Percentiles rank a stretch among this genome's conserved stretches.
These are phyloP conservation scores for Cryptus viduatorius DNA, from an alignment of 2,888 invertebrate genomes.

Conservation along the genomic window DNA sequence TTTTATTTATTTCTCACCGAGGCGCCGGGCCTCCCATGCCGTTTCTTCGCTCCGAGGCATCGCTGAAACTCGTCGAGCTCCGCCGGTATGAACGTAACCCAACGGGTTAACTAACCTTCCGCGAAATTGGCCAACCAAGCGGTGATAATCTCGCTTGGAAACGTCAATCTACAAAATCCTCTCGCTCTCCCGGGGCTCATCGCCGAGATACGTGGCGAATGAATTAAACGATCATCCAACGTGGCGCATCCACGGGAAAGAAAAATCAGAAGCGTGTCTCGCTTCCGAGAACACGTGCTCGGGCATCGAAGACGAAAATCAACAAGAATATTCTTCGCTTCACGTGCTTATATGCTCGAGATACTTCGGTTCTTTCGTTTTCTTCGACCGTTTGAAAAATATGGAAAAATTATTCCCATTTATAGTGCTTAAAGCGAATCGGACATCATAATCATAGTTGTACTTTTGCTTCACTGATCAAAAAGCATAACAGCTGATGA, in stretches of 20 bases:
- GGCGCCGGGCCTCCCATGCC: conserved; percentile 62
- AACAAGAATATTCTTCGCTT: background rate
- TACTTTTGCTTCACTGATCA: background rate
- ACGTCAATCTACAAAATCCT: conserved; percentile 67
- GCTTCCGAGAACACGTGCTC: conserved; percentile 12
- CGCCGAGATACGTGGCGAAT: conserved; percentile 16
- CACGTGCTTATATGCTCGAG: no score
- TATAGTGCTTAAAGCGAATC: background rate
- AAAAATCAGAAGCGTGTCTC: conserved; percentile 47
- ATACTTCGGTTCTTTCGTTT: no score
- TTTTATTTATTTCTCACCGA: conserved; percentile 39
- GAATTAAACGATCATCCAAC: conserved; percentile 23
- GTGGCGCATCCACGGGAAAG: conserved; percentile 7
- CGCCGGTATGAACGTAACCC: conserved; percentile 47
- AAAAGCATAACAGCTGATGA: background rate
- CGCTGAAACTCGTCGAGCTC: conserved; percentile 47
- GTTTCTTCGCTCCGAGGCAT: conserved; percentile 58
- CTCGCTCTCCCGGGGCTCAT: conserved; percentile 26
- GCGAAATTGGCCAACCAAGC: conserved; percentile 70
- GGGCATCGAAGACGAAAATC: background rate
- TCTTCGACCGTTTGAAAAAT: no score
- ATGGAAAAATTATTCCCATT: no score
- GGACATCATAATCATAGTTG: conserved; percentile 8
- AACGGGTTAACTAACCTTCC: conserved; percentile 69
- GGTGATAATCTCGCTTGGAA: conserved; percentile 66